Base-by-base conservation (phyloP, 2,797 vertebrate species). In the Halcyon leucocephala region DNA sequence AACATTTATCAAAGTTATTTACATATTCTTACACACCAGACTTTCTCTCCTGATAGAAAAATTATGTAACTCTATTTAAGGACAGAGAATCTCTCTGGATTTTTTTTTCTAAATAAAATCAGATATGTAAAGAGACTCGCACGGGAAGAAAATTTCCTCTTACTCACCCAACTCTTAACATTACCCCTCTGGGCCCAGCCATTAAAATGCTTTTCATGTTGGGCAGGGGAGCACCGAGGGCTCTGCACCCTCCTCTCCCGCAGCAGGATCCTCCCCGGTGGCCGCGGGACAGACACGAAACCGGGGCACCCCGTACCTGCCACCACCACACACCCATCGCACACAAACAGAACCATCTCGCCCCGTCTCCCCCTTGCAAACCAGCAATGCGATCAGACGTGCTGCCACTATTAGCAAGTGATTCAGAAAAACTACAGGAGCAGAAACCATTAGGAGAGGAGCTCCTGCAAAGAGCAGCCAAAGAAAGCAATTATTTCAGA, bases 121-220 rank as follows among this genome's bases (percentile, higher is more conserved):
- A 80, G 61, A 73, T 41, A 74, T 0, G 2, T 29, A 31, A 80
- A 82, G 72, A 83, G 41, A 60, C 37, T 64, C 69, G 29, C 77
- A 58, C 60, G 16, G 41, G 48, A 33, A 61, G 35, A 48, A 82
- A 67, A 55, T 22, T n/a, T 69, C 51, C 41, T 55, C 29, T 58
- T 42, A 25, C 33, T 69, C 24, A 10, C 31, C 62, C 2, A 2
- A 29, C n/a, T 76, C 65, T 14, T 3, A 18, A 4, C 2, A 10
- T 9, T 25, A 26, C 7, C 19, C 21, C 39, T 49, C 81, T 8
- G 13, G 71, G 61, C 24, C 22, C 48, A 60, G 60, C 19, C 44
- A n/a, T 16, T 28, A 31, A 57, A 82, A 79, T 0, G 0, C 12
- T 44, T 15, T 51, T 8, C 4, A 1, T 1, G 1, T 0, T 6